A percentile compares a stretch with the other conserved stretches of the same genome.
Evolutionary conservation across 2,113 vertebrate genomes (phyloP).

Genomic region (Hippopotamus amphibius): DNA sequence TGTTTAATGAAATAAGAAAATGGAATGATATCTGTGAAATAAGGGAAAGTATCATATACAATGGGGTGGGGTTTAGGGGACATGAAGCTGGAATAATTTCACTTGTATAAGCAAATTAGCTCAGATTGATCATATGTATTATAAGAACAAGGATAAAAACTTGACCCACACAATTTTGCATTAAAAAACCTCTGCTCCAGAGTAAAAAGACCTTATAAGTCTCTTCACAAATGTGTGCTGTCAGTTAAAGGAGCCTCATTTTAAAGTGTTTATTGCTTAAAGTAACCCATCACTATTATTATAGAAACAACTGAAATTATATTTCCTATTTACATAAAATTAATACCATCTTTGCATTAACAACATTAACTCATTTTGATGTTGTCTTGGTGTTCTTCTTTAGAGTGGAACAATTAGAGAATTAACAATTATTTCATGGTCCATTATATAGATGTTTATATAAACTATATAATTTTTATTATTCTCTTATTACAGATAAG

Average conservation of each 20-base stretch:
- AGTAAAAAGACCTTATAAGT: background rate
- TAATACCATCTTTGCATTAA: conserved; percentile 17
- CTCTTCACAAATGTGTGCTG: conserved; percentile 15
- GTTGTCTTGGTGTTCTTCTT: conserved; percentile 38
- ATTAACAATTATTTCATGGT: conserved; percentile 32
- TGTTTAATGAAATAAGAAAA: conserved; percentile 28
- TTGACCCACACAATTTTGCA: background rate
- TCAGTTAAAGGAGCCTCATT: background rate
- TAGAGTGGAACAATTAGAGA: background rate
- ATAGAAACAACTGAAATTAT: conserved; percentile 31
- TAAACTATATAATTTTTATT: conserved; percentile 15
- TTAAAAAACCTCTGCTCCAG: conserved; percentile 1
- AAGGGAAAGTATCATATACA: conserved; percentile 21
- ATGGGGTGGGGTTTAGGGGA: background rate
- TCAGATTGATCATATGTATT: background rate
- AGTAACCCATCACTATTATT: background rate
- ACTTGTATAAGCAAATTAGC: conserved; percentile 47
- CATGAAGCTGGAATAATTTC: conserved; percentile 19
- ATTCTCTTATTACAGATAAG: background rate
- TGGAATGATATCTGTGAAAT: conserved; percentile 31
- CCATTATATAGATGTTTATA: background rate
- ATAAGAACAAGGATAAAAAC: conserved; percentile 50
- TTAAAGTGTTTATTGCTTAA: conserved; percentile 43
- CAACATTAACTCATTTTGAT: background rate
- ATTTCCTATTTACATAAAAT: conserved; percentile 41